Evolutionary conservation across 2,888 invertebrate species (phyloP), one percentile per base, ranked within the genome.

Genomic region (Parnassius mnemosyne): DNA sequence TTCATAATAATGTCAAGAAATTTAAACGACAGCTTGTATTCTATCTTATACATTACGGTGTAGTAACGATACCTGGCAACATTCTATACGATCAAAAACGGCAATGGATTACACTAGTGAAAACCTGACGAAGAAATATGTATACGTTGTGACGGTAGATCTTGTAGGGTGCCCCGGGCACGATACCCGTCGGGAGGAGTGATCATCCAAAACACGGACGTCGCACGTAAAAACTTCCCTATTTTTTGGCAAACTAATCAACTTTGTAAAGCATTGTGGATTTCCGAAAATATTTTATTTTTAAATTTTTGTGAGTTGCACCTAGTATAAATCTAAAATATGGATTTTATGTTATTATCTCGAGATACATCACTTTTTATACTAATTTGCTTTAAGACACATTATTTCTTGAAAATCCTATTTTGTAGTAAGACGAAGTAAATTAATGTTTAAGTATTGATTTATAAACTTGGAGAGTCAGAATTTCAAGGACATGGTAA

Each of bases 91-190:
- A 57, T 60, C 53, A 66, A 68, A 75, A 65, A 60, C 60, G 68
- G 67, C 71, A 74, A 75, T 83, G 79, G 72, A 78, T 60, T 54
- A 20, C 66, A n/a, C 5, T 64, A 65, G 56, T 63, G 60, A 53
- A 65, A 68, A 69, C 44, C 50, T 50, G 56, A 69, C 76, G 71
- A 65, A 68, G 63, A 65, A 69, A 44, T 56, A 63, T 65, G 58
- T 67, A 61, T 57, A 61, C 73, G 63, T 78, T 73, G 80, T 82
- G 73, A 66, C 67, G 71, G 79, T 79, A 75, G 75, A 78, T 77
- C 80, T 84, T 83, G 82, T 84, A 81, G 83, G 85, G 82, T 84
- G 81, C 84, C 85, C 80, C 80, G 83, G 84, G 83, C 81, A 75
- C 80, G 79, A 81, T 82, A 81, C 79, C 78, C 80, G 82, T 82